These are phyloP conservation scores for Ophthalmolycus amberensis DNA, from an alignment of 2,113 vertebrate genomes.

Conservation along the genomic window DNA sequence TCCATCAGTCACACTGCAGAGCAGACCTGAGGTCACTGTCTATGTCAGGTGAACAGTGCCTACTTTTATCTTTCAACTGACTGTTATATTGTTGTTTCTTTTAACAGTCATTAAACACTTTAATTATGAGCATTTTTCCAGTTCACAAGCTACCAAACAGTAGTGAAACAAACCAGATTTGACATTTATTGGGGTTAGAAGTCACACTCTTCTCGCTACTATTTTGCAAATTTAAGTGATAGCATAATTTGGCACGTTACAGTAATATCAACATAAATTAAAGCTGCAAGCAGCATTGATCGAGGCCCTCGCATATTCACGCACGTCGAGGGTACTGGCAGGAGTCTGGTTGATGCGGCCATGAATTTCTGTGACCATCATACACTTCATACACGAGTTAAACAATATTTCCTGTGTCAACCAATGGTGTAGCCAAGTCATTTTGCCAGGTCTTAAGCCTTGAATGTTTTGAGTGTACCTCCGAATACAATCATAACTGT, in stretches of 20 bases:
- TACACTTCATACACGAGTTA: too few relatives aligned
- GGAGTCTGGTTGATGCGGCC: too few relatives aligned
- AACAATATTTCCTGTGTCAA: too few relatives aligned
- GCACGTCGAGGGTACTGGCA: too few relatives aligned
- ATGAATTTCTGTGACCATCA: too few relatives aligned
- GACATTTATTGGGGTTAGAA: neutral
- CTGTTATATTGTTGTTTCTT: neutral
- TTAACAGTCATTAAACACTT: neutral
- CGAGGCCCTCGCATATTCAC: too few relatives aligned
- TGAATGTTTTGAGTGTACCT: too few relatives aligned
- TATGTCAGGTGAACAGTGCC: slow-evolving; percentile 44
- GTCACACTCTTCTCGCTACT: neutral
- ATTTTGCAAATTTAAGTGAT: neutral
- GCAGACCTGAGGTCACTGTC: neutral
- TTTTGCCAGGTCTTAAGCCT: too few relatives aligned
- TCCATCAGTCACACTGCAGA: neutral
- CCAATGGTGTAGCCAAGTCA: too few relatives aligned
- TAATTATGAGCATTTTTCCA: neutral
- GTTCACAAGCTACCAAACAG: neutral
- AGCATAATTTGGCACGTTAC: neutral
- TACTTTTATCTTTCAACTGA: too few relatives aligned
- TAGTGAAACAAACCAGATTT: neutral
- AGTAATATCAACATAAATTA: neutral
- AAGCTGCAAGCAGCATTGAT: too few relatives aligned
- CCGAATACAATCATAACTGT: too few relatives aligned